Evolutionary conservation across 2,888 invertebrate species (phyloP), one percentile per base, ranked within the genome.

Genomic region (Scaptomyza parva): DNA sequence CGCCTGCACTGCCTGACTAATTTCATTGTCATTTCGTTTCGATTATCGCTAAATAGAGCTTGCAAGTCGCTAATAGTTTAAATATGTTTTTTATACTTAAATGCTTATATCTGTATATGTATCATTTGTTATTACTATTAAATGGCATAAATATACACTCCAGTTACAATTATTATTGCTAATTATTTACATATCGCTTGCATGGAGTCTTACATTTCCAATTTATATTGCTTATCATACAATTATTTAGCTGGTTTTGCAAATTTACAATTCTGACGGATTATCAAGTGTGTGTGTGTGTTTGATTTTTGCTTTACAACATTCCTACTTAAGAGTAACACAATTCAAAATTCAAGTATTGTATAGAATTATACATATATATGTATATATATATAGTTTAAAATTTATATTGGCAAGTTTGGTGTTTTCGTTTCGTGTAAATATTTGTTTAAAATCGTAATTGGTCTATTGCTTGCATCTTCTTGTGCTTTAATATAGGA

Each of bases 211-310:
- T 79, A 77, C 52, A 63, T 65, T 75, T 69, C 51, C 51, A 70
- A 65, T 59, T 41, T 79, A 81, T 81, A 86, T 87, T 83, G 83
- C 88, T 87, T 86, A 79, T 77, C 76, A 76, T 81, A 77, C 85
- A 74, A 67, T 59, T 71, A 65, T 57, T 71, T 69, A 60, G 68
- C 74, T 67, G 69, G 47, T 60, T 75, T 67, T 71, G 51, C 64
- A 76, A 61, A 79, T 82, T 78, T 84, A 82, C 70, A 75, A 74
- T 71, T 76, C 71, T 85, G 86, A 83, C 86, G 83, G 82, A 82
- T 75, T 70, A 62, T 40, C 55, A 48, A 59, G 61, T 59, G 30
- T 66, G n/a, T 59, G 3, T 41, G 17, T 37, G 40, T 58, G 37
- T 52, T 53, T 50, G 41, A 24, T 12, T 50, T 47, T 18, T 17